Percentiles rank a stretch among this genome's conserved stretches.
Evolutionary conservation across 1,140 invertebrate genomes (phyloP).

Genomic region (Maconellicoccus hirsutus): DNA sequence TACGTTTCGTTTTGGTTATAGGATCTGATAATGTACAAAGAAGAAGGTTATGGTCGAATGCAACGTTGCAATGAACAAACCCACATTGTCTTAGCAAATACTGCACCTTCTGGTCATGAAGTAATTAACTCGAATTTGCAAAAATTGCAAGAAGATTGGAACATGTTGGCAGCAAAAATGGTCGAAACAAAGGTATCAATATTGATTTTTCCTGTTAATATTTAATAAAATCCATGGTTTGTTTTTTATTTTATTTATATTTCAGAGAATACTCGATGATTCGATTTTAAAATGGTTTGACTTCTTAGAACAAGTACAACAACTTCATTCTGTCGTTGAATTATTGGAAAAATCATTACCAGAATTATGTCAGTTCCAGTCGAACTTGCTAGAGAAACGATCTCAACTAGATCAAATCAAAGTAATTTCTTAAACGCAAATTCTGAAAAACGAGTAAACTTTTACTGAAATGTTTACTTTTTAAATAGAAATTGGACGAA

Average conservation of each 20-base stretch:
- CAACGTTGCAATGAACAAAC: constrained; percentile 77
- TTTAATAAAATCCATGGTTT: not conserved
- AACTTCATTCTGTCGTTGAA: constrained; percentile 67
- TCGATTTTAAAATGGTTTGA: constrained; percentile 81
- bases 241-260: no score
- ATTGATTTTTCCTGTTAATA: not conserved
- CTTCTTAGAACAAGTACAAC: constrained; percentile 74
- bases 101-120: constrained; percentile 73
- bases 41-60: constrained; percentile 78
- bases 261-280: constrained; percentile 62
- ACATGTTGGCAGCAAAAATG: constrained; percentile 71
- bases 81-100: constrained; percentile 85
- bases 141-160: constrained; percentile 81
- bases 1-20: constrained; percentile 38
- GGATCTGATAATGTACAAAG: constrained; percentile 74
- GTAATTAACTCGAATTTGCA: constrained; percentile 71
- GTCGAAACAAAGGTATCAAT: constrained; percentile 59
- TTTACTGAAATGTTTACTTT: not conserved
- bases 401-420: constrained; percentile 74
- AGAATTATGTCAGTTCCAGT: constrained; percentile 61
- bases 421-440: constrained; percentile 32
- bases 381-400: constrained; percentile 71
- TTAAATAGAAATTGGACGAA: constrained; percentile 54
- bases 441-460: not conserved
- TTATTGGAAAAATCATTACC: constrained; percentile 58